Evolutionary conservation across 2,888 invertebrate species (phyloP).

Genomic region (Timema cristinae): DNA sequence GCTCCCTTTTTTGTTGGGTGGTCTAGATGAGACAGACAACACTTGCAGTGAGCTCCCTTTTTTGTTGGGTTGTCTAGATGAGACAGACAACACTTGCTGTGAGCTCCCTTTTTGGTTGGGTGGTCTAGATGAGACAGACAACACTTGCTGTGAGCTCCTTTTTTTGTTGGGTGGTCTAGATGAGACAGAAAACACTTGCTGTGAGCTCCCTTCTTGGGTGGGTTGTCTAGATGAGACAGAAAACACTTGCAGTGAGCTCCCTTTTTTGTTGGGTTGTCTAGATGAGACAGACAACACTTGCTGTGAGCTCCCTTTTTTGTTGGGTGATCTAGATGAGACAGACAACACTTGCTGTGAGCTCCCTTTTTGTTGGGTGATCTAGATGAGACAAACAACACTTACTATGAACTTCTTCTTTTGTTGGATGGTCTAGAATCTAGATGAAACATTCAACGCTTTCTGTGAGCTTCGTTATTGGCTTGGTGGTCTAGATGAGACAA

Average conservation of each 20-base stretch:
- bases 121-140: neutral
- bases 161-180: neutral
- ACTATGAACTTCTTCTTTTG: neutral
- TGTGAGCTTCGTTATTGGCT: slow-evolving; percentile 2
- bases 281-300: neutral
- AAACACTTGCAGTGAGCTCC: neutral
- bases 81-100: neutral
- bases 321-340: neutral
- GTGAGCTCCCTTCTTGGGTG: neutral
- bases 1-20: neutral
- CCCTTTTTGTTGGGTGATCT: neutral
- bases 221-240: neutral
- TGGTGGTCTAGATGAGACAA: slow-evolving; percentile 1
- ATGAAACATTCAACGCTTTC: slow-evolving; percentile 15
- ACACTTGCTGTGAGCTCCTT: neutral
- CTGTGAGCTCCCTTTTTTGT: neutral
- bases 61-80: neutral
- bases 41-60: neutral
- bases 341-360: neutral
- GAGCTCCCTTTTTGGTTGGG: neutral
- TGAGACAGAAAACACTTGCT: neutral
- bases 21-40: neutral
- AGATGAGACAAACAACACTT: neutral
- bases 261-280: slow-evolving; percentile 3
- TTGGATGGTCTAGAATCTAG: neutral